These are phyloP conservation scores for Crotophaga sulcirostris DNA, from an alignment of 2,113 vertebrate species.

Conservation along the genomic window DNA sequence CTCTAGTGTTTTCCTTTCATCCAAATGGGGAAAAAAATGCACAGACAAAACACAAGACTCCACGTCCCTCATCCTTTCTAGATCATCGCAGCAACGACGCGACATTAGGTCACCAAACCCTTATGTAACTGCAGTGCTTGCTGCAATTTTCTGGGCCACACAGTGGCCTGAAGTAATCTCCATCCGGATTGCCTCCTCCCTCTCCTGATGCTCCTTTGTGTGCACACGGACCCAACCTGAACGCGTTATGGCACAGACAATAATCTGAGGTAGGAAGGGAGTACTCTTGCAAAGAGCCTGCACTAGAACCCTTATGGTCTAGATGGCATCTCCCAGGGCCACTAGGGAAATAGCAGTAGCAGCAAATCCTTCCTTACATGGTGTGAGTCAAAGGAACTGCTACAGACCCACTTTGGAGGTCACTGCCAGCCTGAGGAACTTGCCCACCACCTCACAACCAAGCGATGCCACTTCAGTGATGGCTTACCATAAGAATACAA, in stretches of 20 bases:
- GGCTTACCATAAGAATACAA: neutral
- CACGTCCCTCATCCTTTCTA: neutral
- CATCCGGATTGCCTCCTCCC: neutral
- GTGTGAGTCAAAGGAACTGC: neutral
- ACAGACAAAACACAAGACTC: neutral
- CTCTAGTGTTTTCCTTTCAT: neutral
- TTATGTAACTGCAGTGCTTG: neutral
- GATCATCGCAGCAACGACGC: neutral
- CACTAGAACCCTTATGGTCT: neutral
- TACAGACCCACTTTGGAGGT: neutral
- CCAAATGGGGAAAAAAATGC: neutral
- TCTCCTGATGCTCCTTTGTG: neutral
- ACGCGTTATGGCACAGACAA: fast-evolving
- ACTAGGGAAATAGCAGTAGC: neutral
- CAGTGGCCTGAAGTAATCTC: neutral
- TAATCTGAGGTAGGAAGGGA: neutral
- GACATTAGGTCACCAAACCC: neutral
- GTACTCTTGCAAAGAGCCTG: neutral
- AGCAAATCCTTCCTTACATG: fast-evolving
- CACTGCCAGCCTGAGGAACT: neutral
- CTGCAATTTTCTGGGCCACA: neutral
- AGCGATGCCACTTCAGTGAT: neutral
- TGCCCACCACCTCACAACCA: neutral
- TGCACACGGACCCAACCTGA: neutral
- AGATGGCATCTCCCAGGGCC: neutral